Evolutionary conservation across 2,113 vertebrate species (phyloP).

Genomic region (Halcyon malimbica): DNA sequence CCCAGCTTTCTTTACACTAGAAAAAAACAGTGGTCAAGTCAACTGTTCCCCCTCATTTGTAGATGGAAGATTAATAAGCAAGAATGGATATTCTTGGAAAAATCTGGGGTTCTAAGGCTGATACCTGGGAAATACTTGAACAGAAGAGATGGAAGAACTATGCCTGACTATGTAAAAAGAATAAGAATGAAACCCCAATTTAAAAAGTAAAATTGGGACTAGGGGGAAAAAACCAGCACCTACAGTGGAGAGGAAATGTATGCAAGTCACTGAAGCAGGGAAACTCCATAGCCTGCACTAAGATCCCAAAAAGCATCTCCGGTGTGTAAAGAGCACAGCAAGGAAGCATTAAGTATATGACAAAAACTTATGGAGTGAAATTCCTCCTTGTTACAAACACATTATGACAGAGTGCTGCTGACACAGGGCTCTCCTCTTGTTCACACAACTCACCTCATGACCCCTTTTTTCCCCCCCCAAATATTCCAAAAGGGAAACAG

Average conservation of each 20-base stretch:
- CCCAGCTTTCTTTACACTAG: background rate
- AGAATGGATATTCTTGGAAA: background rate
- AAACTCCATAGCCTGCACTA: background rate
- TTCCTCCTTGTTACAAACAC: background rate
- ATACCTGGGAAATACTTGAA: background rate
- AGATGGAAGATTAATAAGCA: background rate
- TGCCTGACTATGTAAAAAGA: background rate
- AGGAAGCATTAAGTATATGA: background rate
- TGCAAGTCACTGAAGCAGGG: background rate
- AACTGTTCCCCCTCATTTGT: background rate
- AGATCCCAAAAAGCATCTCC: background rate
- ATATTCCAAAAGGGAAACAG: background rate
- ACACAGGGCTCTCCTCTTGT: background rate
- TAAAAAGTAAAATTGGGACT: background rate
- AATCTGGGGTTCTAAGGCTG: background rate
- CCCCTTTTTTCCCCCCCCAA: background rate
- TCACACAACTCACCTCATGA: background rate
- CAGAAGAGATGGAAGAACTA: background rate
- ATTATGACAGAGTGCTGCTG: background rate
- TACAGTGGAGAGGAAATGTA: background rate
- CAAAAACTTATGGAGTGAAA: background rate
- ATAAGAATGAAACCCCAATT: background rate
- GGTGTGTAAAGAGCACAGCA: background rate
- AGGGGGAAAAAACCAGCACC: accelerated
- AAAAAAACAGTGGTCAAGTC: background rate